Percentiles rank a stretch among this genome's conserved stretches.
phyloP scores from a whole-genome alignment of 2,113 vertebrate species.

The Ctenomys sociabilis region DNA sequence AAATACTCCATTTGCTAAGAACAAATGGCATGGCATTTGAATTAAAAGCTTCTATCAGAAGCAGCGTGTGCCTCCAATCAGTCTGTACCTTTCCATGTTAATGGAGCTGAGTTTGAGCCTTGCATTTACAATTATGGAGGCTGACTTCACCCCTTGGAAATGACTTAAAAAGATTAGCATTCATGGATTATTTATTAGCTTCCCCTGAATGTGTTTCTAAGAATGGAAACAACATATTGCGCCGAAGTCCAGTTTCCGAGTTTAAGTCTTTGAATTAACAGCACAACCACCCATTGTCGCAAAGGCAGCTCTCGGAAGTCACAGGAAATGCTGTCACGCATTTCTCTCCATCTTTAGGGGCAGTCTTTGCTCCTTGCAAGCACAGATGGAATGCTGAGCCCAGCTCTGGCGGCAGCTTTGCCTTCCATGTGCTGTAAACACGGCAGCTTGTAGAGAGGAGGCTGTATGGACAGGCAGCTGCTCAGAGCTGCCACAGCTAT shows the following conservation, averaged over 20 bases:
- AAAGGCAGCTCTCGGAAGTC: conserved; percentile 60
- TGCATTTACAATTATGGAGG: conserved; percentile 82
- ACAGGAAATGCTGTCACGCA: conserved; percentile 18
- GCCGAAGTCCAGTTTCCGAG: conserved; percentile 84
- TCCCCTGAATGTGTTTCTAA: conserved; percentile 83
- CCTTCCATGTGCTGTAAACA: conserved; percentile 51
- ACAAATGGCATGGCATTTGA: conserved; percentile 82
- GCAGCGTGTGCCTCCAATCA: conserved; percentile 77
- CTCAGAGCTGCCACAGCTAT: conserved; percentile 49
- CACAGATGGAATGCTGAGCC: conserved; percentile 33
- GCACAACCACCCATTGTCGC: conserved; percentile 22
- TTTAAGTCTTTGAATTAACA: conserved; percentile 85
- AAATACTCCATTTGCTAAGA: conserved; percentile 80
- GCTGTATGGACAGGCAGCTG: conserved; percentile 56
- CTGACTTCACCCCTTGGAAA: conserved; percentile 85
- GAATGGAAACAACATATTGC: conserved; percentile 86
- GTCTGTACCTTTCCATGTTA: conserved; percentile 83
- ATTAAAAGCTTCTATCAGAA: conserved; percentile 80
- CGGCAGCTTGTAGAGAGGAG: conserved; percentile 14
- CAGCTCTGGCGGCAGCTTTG: conserved; percentile 44
- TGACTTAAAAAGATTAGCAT: conserved; percentile 87
- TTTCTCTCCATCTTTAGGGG: conserved; percentile 66
- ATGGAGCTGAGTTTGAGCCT: conserved; percentile 76
- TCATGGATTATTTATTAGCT: conserved; percentile 89
- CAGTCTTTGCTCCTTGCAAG: conserved; percentile 73